A percentile compares a stretch with the other conserved stretches of the same genome.
phyloP scores from a whole-genome alignment of 2,113 vertebrate genomes.

The Sminthopsis crassicaudata region DNA sequence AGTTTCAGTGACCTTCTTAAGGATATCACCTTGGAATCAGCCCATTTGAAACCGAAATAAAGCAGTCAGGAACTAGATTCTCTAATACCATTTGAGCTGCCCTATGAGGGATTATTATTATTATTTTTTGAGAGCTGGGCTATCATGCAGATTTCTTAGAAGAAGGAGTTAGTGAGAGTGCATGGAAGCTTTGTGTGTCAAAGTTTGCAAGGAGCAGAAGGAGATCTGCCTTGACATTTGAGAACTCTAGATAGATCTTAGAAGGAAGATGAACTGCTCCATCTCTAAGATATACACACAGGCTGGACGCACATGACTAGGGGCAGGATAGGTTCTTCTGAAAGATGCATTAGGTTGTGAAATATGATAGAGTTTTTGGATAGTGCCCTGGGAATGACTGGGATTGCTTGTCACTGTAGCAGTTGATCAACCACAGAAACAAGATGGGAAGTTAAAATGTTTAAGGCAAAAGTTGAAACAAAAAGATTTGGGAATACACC shows the following conservation, averaged over 20 bases:
- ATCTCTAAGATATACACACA: neutral
- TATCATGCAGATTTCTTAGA: slow-evolving; percentile 24
- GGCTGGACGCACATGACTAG: neutral
- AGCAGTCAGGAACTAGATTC: neutral
- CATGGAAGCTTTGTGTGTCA: slow-evolving; percentile 1
- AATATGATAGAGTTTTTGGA: no score
- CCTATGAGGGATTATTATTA: neutral
- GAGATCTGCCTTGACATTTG: slow-evolving; percentile 40
- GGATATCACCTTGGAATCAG: neutral
- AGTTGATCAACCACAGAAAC: neutral
- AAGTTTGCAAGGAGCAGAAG: slow-evolving; percentile 12
- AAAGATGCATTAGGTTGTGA: neutral
- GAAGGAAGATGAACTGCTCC: slow-evolving; percentile 3
- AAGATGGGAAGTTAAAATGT: fast-evolving
- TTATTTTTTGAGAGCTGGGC: slow-evolving; percentile 21
- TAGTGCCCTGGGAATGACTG: no score
- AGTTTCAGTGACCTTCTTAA: neutral
- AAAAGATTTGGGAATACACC: neutral
- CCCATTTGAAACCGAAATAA: slow-evolving; percentile 7
- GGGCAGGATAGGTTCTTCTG: neutral
- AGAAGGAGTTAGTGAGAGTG: neutral
- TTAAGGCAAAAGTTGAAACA: neutral
- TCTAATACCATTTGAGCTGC: slow-evolving; percentile 22
- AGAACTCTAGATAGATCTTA: neutral
- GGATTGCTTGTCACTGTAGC: neutral